Percentiles rank a stretch among this genome's conserved stretches.
phyloP scores from a whole-genome alignment of 2,113 vertebrate species.

The Clarias macrocephalus region DNA sequence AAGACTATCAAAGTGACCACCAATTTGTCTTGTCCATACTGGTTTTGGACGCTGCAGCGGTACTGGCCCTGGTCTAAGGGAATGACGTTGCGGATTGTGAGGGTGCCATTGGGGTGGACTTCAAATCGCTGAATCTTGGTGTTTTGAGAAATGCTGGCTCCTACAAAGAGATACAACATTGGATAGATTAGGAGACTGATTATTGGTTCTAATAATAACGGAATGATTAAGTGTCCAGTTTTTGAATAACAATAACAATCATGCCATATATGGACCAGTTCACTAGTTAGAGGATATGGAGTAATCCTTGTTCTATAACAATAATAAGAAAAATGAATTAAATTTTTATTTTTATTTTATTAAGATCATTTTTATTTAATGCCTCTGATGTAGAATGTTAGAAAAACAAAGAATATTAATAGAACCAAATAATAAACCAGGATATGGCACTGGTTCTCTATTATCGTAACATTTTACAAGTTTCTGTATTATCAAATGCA shows the following conservation, averaged over 20 bases:
- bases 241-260: background rate
- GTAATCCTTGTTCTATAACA: background rate
- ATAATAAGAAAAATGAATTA: background rate
- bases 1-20: constrained; percentile 72
- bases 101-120: constrained; percentile 81
- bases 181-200: background rate
- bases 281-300: background rate
- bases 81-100: constrained; percentile 78
- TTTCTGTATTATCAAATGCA: background rate
- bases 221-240: background rate
- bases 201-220: background rate
- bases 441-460: background rate
- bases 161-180: constrained; percentile 62
- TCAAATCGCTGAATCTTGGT: constrained; percentile 78
- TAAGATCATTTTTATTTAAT: no score
- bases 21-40: constrained; percentile 76
- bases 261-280: background rate
- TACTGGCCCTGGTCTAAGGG: constrained; percentile 83
- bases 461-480: background rate
- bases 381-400: background rate
- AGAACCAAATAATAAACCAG: background rate
- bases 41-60: constrained; percentile 81
- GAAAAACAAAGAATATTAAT: background rate
- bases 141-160: constrained; percentile 76
- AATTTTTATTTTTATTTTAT: no score